phyloP scores from a whole-genome alignment of 2,888 invertebrate species.

The Amphimallon solstitiale region DNA sequence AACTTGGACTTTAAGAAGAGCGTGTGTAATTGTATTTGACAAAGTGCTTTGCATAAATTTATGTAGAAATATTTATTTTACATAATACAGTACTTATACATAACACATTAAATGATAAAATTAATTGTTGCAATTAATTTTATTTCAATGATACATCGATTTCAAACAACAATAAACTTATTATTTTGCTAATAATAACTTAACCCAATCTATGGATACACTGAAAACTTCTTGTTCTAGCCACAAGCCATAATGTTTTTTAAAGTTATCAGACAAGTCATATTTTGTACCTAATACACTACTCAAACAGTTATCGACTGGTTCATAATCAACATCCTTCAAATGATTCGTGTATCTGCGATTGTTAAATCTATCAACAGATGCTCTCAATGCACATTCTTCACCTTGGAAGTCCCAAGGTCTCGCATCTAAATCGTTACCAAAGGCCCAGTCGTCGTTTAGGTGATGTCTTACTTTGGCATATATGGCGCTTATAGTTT shows the following conservation, averaged over 20 bases:
- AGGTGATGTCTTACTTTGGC: conserved; percentile 95
- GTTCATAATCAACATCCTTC: conserved; percentile 70
- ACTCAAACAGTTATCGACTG: conserved; percentile 82
- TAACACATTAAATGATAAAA: too few relatives aligned
- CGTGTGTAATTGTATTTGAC: too few relatives aligned
- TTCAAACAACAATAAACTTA: neutral
- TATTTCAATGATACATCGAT: too few relatives aligned
- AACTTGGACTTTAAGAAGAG: too few relatives aligned
- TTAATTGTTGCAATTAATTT: too few relatives aligned
- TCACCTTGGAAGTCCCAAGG: conserved; percentile 99
- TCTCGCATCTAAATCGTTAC: conserved; percentile 96
- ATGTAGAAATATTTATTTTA: too few relatives aligned
- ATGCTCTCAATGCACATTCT: conserved; percentile 92
- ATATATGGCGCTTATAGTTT: conserved; percentile 98
- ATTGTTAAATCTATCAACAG: conserved; percentile 96
- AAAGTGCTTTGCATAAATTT: too few relatives aligned
- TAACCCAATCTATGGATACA: conserved; percentile 84
- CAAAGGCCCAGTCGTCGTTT: conserved; percentile 99
- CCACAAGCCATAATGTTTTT: conserved; percentile 94
- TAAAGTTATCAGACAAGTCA: conserved; percentile 92
- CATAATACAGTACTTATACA: too few relatives aligned
- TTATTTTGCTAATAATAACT: conserved; percentile 55
- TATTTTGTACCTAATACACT: conserved; percentile 81
- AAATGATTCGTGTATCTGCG: conserved; percentile 75
- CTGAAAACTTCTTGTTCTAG: conserved; percentile 96